phyloP scores from a whole-genome alignment of 2,113 vertebrate genomes.

The human (Homo sapiens) region DNA sequence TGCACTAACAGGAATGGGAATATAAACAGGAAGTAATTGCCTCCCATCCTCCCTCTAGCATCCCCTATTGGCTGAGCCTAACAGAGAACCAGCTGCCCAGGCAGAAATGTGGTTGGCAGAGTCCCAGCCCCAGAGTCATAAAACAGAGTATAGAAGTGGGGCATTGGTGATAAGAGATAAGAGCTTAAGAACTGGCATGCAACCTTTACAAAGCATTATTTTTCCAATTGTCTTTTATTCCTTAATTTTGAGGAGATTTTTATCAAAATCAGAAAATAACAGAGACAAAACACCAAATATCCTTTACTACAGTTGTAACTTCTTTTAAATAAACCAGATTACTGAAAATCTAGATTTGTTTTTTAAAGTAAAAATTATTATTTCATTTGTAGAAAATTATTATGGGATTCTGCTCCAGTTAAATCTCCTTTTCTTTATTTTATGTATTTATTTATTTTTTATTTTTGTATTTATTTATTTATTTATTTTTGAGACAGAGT shows the following conservation, averaged over 20 bases:
- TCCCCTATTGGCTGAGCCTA: neutral
- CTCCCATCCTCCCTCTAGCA: neutral
- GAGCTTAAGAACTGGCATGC: neutral
- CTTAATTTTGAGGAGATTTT: constrained; percentile 31
- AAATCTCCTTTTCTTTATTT: neutral
- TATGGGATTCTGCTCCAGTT: neutral
- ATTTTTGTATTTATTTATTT: no score
- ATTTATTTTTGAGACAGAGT: no score
- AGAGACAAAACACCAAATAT: neutral
- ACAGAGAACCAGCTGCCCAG: neutral
- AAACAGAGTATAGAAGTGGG: neutral
- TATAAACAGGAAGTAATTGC: neutral
- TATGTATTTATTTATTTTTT: no score
- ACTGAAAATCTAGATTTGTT: neutral
- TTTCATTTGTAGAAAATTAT: constrained; percentile 11
- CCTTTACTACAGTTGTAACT: neutral
- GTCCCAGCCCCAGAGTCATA: no score
- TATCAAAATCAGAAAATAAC: constrained; percentile 13
- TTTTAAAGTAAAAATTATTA: neutral
- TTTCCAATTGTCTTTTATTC: neutral
- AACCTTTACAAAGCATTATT: neutral
- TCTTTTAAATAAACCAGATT: neutral
- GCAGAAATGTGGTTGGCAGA: neutral
- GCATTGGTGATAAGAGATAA: neutral
- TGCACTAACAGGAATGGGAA: no score